Conservation (phyloP, 2,113 vertebrate genomes). For the Amphiprion ocellaris region DNA sequence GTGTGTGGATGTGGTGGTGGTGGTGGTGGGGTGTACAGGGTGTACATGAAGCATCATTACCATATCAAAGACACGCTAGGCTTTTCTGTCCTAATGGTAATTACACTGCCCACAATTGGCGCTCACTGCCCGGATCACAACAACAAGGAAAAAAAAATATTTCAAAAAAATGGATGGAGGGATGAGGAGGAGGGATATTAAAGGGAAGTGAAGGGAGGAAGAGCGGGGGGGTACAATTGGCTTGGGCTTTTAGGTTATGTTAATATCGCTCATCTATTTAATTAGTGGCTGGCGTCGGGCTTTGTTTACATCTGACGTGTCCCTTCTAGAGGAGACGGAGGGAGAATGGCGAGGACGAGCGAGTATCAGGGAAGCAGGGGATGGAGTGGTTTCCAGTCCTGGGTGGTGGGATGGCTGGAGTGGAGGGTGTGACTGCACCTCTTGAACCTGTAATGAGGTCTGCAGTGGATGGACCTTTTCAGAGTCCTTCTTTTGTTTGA, state of each 20-base stretch:
- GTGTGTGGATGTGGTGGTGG: slow-evolving; percentile 40
- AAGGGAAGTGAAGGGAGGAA: slow-evolving; percentile 72
- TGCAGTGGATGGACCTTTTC: slow-evolving; percentile 66
- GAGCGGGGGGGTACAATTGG: slow-evolving; percentile 82
- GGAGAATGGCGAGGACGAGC: slow-evolving; percentile 39
- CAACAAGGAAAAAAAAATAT: slow-evolving; percentile 82
- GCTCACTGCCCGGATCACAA: slow-evolving; percentile 94
- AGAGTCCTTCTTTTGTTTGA: slow-evolving; percentile 42
- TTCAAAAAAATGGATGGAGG: slow-evolving; percentile 68
- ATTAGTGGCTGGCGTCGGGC: slow-evolving; percentile 83
- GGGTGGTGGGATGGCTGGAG: slow-evolving; percentile 64
- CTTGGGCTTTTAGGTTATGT: slow-evolving; percentile 90
- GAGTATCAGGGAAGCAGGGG: slow-evolving; percentile 33
- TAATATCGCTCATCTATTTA: slow-evolving; percentile 90
- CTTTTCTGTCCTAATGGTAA: slow-evolving; percentile 94
- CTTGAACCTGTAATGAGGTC: slow-evolving; percentile 74
- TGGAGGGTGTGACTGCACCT: slow-evolving; percentile 48
- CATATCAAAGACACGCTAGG: slow-evolving; percentile 97
- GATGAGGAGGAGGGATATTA: slow-evolving; percentile 74
- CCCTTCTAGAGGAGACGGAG: slow-evolving; percentile 70
- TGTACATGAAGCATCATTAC: slow-evolving; percentile 92
- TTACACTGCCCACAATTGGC: slow-evolving; percentile 95
- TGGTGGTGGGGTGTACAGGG: slow-evolving; percentile 80
- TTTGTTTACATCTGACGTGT: slow-evolving; percentile 87
- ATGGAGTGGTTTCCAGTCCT: slow-evolving; percentile 32